Conservation (phyloP, 35 echinoderm and acorn worm species). For the Amphiura filiformis region DNA sequence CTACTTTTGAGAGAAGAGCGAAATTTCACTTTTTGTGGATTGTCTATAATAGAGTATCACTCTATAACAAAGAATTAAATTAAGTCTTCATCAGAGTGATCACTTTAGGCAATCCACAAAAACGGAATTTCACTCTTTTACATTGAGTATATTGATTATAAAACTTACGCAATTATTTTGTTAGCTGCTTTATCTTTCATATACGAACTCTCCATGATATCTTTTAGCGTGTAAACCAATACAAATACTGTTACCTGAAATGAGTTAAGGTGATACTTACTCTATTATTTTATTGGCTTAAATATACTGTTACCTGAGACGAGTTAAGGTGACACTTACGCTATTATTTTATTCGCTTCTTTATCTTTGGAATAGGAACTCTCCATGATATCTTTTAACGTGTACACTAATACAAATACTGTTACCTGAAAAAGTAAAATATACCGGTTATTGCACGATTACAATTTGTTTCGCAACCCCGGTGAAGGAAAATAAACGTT, state of each 20-base stretch:
- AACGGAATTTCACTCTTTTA: too few relatives aligned
- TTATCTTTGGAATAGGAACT: slow-evolving; percentile 94
- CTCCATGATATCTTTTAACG: slow-evolving; percentile 88
- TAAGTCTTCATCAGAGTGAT: too few relatives aligned
- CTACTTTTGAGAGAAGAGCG: too few relatives aligned
- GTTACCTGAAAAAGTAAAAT: slow-evolving; percentile 71
- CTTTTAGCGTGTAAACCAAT: slow-evolving; percentile 84
- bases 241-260: slow-evolving; percentile 91
- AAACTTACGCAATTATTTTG: slow-evolving; percentile 83
- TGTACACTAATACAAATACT: slow-evolving; percentile 86
- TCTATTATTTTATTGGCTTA: background rate
- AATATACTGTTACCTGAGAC: background rate
- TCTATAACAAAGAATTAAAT: too few relatives aligned
- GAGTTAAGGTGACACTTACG: slow-evolving; percentile 52
- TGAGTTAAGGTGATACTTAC: background rate
- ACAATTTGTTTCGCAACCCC: too few relatives aligned
- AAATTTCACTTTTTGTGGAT: too few relatives aligned
- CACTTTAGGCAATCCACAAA: too few relatives aligned
- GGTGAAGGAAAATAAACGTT: too few relatives aligned
- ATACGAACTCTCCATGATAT: slow-evolving; percentile 96
- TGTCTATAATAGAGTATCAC: too few relatives aligned
- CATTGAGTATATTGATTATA: background rate
- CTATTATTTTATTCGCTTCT: slow-evolving; percentile 89
- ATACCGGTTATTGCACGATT: too few relatives aligned
- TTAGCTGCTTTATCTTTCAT: slow-evolving; percentile 87